These are phyloP conservation scores for Scaptomyza graminum DNA, from an alignment of 1,140 invertebrate genomes.

Conservation along the genomic window DNA sequence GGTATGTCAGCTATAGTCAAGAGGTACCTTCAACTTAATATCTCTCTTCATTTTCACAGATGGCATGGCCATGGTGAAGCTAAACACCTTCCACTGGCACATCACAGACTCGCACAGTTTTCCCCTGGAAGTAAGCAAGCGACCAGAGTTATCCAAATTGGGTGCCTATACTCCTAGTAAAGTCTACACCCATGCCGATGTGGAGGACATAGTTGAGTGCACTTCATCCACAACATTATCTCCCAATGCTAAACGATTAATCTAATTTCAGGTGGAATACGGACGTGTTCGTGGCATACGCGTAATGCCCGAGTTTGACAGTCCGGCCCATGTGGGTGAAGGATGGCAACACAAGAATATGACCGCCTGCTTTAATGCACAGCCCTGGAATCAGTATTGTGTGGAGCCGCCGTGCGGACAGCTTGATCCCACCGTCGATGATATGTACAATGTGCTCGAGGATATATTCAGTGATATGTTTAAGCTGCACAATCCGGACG, in stretches of 20 bases:
- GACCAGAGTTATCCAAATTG: constrained; percentile 88
- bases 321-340: constrained; percentile 94
- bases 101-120: constrained; percentile 95
- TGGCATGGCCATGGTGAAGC: constrained; percentile 91
- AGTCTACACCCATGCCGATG: constrained; percentile 85
- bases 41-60: constrained; percentile 83
- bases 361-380: constrained; percentile 88
- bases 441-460: constrained; percentile 89
- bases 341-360: constrained; percentile 91
- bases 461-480: constrained; percentile 89
- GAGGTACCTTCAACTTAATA: not conserved
- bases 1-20: constrained; percentile 69
- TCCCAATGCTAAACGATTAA: not conserved
- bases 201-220: constrained; percentile 85
- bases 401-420: constrained; percentile 95
- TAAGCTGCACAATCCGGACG: constrained; percentile 87
- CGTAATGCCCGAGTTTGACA: constrained; percentile 93
- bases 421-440: constrained; percentile 90
- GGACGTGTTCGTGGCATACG: constrained; percentile 90
- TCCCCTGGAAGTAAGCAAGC: constrained; percentile 88
- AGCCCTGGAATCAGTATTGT: constrained; percentile 91
- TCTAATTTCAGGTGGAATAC: constrained; percentile 84
- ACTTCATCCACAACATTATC: too few relatives aligned
- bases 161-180: constrained; percentile 89
- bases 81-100: constrained; percentile 95